These are phyloP conservation scores for Polyodon spathula DNA, from an alignment of 2,113 vertebrate genomes.

Conservation along the genomic window DNA sequence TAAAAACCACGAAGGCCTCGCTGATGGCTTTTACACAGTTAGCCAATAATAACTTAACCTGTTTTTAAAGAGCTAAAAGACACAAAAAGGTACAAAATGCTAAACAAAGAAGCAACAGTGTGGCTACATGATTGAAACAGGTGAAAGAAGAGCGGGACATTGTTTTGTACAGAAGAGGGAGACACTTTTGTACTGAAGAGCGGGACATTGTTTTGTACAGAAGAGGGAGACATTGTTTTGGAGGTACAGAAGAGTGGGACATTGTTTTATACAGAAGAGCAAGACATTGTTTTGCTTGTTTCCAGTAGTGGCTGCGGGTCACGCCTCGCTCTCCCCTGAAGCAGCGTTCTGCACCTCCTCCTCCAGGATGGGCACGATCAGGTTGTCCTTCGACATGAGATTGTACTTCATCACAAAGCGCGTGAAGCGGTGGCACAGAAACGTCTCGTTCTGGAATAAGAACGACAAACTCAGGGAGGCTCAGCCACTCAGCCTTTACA, in stretches of 20 bases:
- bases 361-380: constrained; percentile 98
- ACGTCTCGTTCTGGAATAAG: constrained; percentile 78
- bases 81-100: constrained; percentile 59
- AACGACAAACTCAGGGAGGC: background rate
- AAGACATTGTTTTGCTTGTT: constrained; percentile 40
- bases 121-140: constrained; percentile 63
- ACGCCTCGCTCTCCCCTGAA: constrained; percentile 92
- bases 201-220: constrained; percentile 37
- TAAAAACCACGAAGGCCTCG: constrained; percentile 62
- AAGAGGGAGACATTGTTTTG: constrained; percentile 37
- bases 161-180: constrained; percentile 34
- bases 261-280: constrained; percentile 34
- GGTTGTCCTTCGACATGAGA: constrained; percentile 98
- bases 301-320: constrained; percentile 40
- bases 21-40: constrained; percentile 50
- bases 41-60: too few relatives aligned
- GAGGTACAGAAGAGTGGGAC: too few relatives aligned
- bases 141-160: too few relatives aligned
- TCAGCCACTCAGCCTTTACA: too few relatives aligned
- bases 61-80: constrained; percentile 58
- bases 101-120: constrained; percentile 52
- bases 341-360: constrained; percentile 91
- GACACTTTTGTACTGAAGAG: too few relatives aligned
- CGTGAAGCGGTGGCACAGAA: constrained; percentile 97
- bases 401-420: constrained; percentile 99